phyloP scores from a whole-genome alignment of 2,888 invertebrate species.

The Hirtodrosophila cameraria region DNA sequence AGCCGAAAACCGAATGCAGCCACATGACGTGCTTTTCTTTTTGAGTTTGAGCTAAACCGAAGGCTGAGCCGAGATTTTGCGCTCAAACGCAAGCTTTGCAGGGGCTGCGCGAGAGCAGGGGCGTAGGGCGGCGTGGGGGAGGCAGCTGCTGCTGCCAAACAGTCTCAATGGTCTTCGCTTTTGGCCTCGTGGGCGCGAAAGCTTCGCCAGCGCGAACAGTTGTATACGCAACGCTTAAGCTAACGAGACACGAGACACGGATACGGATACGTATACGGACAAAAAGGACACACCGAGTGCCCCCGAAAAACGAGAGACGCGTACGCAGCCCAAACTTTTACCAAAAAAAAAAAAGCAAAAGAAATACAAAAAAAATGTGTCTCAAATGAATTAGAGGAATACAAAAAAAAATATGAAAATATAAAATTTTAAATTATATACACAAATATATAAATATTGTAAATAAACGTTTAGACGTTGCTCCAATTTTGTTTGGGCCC shows the following conservation, averaged over 20 bases:
- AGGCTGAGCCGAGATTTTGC: slow-evolving; percentile 48
- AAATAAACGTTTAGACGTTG: slow-evolving; percentile 3
- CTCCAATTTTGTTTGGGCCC: slow-evolving; percentile 5
- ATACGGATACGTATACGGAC: too few species aligned
- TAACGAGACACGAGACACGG: slow-evolving; percentile 73
- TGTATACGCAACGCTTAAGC: slow-evolving; percentile 82
- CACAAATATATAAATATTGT: slow-evolving; percentile 2
- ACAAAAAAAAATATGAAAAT: slow-evolving; percentile 3
- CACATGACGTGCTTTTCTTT: slow-evolving; percentile 66
- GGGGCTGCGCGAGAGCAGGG: neutral
- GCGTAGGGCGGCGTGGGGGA: slow-evolving; percentile 3
- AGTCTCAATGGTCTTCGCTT: slow-evolving; percentile 51
- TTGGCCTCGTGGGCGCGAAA: slow-evolving; percentile 76
- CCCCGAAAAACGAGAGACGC: slow-evolving; percentile 52
- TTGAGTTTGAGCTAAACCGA: slow-evolving; percentile 63
- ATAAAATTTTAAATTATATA: slow-evolving; percentile 9
- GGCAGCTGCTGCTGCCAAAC: slow-evolving; percentile 42
- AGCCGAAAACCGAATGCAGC: slow-evolving; percentile 41
- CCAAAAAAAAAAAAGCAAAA: slow-evolving; percentile 31
- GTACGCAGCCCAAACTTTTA: slow-evolving; percentile 69
- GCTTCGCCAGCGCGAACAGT: slow-evolving; percentile 79
- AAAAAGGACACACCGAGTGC: too few species aligned
- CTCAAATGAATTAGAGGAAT: slow-evolving; percentile 20
- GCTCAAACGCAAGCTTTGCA: slow-evolving; percentile 48
- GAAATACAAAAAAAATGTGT: slow-evolving; percentile 17